Percentiles rank a stretch among this genome's conserved stretches.
These are phyloP conservation scores for Lepidonotus clava DNA, from an alignment of 2,888 invertebrate genomes.

Conservation along the genomic window DNA sequence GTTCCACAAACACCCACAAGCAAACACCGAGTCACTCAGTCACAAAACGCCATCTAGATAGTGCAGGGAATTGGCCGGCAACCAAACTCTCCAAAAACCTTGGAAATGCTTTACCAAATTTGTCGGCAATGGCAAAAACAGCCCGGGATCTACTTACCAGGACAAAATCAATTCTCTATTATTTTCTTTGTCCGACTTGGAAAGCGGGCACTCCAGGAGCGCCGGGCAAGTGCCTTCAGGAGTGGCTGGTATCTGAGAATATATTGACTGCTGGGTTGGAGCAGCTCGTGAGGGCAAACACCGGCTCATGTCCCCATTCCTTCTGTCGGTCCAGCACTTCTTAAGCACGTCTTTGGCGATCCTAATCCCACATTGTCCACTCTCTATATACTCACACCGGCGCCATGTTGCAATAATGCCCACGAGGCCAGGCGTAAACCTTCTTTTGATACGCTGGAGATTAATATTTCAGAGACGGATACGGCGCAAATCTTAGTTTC, in stretches of 20 bases:
- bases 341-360: not conserved
- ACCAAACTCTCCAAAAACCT: not conserved
- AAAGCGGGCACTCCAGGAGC: not conserved
- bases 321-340: not conserved
- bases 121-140: constrained; percentile 15
- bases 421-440: too few relatives aligned
- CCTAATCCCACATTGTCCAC: not conserved
- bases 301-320: not conserved
- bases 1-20: constrained; percentile 1
- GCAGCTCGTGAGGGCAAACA: not conserved
- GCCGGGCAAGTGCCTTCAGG: not conserved
- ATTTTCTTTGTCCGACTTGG: constrained; percentile 27
- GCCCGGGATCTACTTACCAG: not conserved
- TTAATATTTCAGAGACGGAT: not conserved
- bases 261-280: not conserved
- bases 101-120: not conserved
- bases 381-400: too few relatives aligned
- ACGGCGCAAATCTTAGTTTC: too few relatives aligned
- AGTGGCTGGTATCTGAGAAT: not conserved
- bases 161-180: constrained; percentile 41
- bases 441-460: too few relatives aligned
- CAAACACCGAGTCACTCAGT: constrained; percentile 6
- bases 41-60: not conserved
- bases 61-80: not conserved
- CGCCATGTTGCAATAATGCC: too few relatives aligned